phyloP scores from a whole-genome alignment of 2,888 invertebrate genomes.

The Sinohyriopsis cumingii region DNA sequence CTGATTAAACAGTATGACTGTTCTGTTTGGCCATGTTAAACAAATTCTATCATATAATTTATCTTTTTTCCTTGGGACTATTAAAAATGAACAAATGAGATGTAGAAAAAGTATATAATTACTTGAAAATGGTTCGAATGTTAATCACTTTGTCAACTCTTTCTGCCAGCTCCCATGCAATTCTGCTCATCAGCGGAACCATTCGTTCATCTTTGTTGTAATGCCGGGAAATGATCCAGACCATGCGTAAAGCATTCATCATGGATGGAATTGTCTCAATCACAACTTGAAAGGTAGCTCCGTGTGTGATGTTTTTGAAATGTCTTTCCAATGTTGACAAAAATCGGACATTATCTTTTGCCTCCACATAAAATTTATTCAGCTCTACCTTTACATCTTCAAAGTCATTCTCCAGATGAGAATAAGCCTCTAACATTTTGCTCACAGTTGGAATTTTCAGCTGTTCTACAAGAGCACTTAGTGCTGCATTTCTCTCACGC shows the following conservation, averaged over 20 bases:
- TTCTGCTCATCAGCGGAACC: conserved; percentile 86
- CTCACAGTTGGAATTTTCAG: conserved; percentile 82
- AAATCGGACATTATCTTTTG: conserved; percentile 85
- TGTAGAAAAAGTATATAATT: conserved; percentile 65
- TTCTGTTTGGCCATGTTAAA: no score
- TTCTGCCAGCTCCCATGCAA: conserved; percentile 86
- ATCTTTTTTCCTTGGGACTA: neutral
- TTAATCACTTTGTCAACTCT: conserved; percentile 83
- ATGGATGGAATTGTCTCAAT: conserved; percentile 83
- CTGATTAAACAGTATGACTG: no score
- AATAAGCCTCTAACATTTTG: conserved; percentile 78
- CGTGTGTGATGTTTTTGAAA: conserved; percentile 83
- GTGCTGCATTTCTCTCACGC: conserved; percentile 85
- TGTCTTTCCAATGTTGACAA: conserved; percentile 83
- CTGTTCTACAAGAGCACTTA: conserved; percentile 87
- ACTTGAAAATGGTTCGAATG: conserved; percentile 85
- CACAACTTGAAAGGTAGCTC: conserved; percentile 82
- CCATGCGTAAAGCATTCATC: conserved; percentile 88
- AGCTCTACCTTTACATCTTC: conserved; percentile 78
- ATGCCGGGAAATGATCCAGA: conserved; percentile 92
- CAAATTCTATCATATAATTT: neutral
- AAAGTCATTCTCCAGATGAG: conserved; percentile 76
- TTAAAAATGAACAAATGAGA: neutral
- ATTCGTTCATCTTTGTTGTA: conserved; percentile 89
- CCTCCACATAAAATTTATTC: conserved; percentile 80